A percentile compares a stretch with the other conserved stretches of the same genome.
Conservation (phyloP, 2,797 vertebrate species). For the Anniella stebbinsi region DNA sequence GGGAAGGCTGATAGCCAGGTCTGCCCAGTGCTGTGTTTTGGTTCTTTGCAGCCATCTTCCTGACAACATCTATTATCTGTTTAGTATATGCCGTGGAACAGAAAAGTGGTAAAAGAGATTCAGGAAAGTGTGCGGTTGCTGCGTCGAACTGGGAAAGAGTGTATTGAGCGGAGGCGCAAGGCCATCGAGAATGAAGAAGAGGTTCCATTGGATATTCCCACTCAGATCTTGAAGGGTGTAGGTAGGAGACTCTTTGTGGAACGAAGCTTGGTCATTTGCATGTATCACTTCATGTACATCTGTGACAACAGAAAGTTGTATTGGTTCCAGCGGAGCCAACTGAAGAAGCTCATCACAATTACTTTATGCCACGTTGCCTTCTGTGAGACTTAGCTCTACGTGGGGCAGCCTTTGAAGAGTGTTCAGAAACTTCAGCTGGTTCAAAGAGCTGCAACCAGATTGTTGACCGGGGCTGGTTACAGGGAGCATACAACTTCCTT, state of each 20-base stretch:
- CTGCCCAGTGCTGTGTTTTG: not conserved
- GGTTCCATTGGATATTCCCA: slow-evolving; percentile 87
- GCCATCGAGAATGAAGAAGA: slow-evolving; percentile 84
- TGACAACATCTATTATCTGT: slow-evolving; percentile 40
- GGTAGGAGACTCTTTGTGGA: slow-evolving; percentile 35
- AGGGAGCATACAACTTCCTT: no score
- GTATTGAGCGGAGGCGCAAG: slow-evolving; percentile 82
- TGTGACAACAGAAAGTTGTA: no score
- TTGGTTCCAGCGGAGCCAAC: not conserved
- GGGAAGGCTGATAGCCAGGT: not conserved
- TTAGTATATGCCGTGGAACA: slow-evolving; percentile 85
- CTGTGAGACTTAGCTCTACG: not conserved
- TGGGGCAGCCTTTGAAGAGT: no score
- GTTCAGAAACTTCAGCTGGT: no score
- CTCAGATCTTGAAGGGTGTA: slow-evolving; percentile 87
- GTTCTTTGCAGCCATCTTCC: not conserved
- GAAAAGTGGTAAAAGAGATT: slow-evolving; percentile 79
- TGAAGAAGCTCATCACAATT: not conserved
- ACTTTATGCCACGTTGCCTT: not conserved
- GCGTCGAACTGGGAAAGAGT: slow-evolving; percentile 84
- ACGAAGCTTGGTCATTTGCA: not conserved
- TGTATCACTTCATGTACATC: not conserved
- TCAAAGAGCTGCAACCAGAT: no score
- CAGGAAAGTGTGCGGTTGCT: slow-evolving; percentile 82
- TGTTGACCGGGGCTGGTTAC: no score